Evolutionary conservation across 1,140 invertebrate genomes (phyloP).

Genomic region (Drosophila elegans): DNA sequence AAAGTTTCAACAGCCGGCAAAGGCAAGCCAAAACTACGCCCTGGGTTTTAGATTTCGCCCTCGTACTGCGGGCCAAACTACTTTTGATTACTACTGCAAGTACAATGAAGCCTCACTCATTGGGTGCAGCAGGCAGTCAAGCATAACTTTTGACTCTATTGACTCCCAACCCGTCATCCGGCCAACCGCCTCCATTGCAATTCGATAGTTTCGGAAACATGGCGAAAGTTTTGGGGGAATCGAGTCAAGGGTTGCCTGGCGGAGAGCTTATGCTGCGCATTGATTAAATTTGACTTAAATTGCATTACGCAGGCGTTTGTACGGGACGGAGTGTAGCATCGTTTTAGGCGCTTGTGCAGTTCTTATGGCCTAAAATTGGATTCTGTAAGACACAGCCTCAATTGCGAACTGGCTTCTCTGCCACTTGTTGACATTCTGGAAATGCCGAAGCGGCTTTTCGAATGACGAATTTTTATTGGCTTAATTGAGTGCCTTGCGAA

Average conservation of each 20-base stretch:
- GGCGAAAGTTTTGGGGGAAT: constrained; percentile 57
- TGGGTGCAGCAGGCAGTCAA: constrained; percentile 57
- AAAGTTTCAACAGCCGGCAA: constrained; percentile 67
- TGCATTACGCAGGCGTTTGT: constrained; percentile 57
- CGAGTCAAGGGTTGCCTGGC: constrained; percentile 19
- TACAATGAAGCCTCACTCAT: constrained; percentile 60
- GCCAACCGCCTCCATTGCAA: constrained; percentile 27
- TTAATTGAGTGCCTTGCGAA: constrained; percentile 55
- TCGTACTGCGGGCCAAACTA: constrained; percentile 59
- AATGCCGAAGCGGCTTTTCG: constrained; percentile 5
- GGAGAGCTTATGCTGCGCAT: constrained; percentile 65
- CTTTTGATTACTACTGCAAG: constrained; percentile 77
- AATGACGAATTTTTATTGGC: constrained; percentile 60
- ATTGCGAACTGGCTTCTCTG: not conserved
- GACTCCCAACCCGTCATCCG: constrained; percentile 15
- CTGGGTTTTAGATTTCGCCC: constrained; percentile 54
- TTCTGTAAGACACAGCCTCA: constrained; percentile 42
- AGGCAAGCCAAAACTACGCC: constrained; percentile 54
- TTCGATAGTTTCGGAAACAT: constrained; percentile 66
- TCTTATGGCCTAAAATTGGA: constrained; percentile 70
- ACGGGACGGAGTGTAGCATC: constrained; percentile 38
- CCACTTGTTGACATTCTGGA: constrained; percentile 71
- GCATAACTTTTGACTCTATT: constrained; percentile 81
- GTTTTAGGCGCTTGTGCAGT: constrained; percentile 54
- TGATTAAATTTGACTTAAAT: constrained; percentile 82